Conservation (phyloP, 2,113 vertebrate species). For the Podarcis muralis region DNA sequence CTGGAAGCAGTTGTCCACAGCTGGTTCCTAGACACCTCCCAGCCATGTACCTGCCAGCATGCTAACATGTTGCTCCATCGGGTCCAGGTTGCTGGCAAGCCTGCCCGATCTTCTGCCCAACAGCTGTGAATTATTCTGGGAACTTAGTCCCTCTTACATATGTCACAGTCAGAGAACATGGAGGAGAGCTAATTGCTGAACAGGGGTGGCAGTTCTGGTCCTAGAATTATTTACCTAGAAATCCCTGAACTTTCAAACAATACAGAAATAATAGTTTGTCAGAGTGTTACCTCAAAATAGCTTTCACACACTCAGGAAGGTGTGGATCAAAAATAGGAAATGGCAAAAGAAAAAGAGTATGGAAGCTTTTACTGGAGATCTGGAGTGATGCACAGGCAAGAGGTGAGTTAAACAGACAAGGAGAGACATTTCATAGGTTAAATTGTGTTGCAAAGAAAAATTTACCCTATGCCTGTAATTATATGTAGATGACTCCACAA, state of each 20-base stretch:
- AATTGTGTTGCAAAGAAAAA: slow-evolving; percentile 38
- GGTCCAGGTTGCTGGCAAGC: neutral
- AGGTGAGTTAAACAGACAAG: neutral
- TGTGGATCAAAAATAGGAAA: neutral
- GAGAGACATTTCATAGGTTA: slow-evolving; percentile 26
- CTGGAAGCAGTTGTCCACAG: neutral
- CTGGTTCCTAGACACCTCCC: neutral
- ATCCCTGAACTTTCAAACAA: neutral
- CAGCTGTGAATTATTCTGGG: neutral
- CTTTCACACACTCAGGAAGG: neutral
- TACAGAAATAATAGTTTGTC: neutral
- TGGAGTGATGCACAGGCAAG: slow-evolving; percentile 19
- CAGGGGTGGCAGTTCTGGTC: neutral
- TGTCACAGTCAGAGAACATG: too few relatives aligned
- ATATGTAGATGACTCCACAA: slow-evolving; percentile 46
- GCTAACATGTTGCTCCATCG: neutral
- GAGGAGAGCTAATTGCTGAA: neutral
- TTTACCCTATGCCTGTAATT: slow-evolving; percentile 48
- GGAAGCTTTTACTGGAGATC: neutral
- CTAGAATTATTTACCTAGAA: neutral
- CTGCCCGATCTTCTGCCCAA: neutral
- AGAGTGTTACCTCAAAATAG: neutral
- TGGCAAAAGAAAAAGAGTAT: neutral
- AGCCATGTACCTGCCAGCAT: neutral
- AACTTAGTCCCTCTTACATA: neutral